Percentiles rank a stretch among this genome's conserved stretches.
Evolutionary conservation across 64 coral and sea anemone species (phyloP).

Genomic region (Montipora sp.): DNA sequence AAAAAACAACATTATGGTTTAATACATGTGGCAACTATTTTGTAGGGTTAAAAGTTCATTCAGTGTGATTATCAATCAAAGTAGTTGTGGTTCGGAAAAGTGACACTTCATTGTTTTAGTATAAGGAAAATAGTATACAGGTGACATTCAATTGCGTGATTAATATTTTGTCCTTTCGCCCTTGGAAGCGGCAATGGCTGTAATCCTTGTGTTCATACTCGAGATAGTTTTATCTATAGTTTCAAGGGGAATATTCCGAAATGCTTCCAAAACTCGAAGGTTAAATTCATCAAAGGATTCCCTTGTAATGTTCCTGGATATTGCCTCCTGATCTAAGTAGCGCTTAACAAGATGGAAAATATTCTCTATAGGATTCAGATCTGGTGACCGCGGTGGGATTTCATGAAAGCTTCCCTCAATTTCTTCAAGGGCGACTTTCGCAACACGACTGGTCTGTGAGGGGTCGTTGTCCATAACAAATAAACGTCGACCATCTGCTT

Average conservation of each 20-base stretch:
- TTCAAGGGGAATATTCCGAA: background rate
- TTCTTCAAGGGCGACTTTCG: no score
- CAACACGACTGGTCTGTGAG: no score
- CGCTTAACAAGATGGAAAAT: conserved; percentile 33
- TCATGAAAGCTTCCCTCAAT: no score
- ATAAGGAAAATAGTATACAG: background rate
- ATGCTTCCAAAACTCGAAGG: background rate
- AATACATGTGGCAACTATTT: background rate
- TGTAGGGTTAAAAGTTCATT: background rate
- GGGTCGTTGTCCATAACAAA: conserved; percentile 74
- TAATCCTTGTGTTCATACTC: background rate
- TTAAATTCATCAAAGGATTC: background rate
- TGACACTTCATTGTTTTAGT: background rate
- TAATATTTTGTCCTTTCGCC: background rate
- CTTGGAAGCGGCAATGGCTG: background rate
- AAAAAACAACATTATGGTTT: background rate
- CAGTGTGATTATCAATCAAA: background rate
- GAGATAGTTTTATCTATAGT: conserved; percentile 4
- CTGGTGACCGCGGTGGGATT: no score
- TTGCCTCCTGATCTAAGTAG: background rate
- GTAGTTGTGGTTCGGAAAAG: background rate
- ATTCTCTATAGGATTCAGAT: no score
- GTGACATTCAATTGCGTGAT: conserved; percentile 1
- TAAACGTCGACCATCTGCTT: conserved; percentile 25
- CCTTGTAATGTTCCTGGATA: background rate